These are phyloP conservation scores for Thaumetopoea pityocampa DNA, from an alignment of 1,140 invertebrate genomes.

Conservation along the genomic window DNA sequence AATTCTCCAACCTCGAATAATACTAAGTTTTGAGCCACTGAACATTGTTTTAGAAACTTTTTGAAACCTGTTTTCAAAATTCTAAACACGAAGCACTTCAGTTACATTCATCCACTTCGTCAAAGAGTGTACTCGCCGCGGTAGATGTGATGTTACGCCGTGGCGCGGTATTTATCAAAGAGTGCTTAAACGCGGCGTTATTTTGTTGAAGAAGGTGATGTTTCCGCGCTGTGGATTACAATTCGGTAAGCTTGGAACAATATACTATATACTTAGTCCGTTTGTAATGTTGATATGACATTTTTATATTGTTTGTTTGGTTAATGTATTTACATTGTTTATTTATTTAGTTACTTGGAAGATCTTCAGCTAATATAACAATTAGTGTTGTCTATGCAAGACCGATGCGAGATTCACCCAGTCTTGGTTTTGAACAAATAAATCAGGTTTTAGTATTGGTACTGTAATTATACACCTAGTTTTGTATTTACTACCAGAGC, in stretches of 20 bases:
- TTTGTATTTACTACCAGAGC: too few species aligned
- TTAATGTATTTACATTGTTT: neutral
- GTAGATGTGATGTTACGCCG: slow-evolving; percentile 20
- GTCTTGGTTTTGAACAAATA: too few species aligned
- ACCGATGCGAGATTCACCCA: too few species aligned
- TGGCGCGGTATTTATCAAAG: slow-evolving; percentile 20
- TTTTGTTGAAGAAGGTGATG: slow-evolving; percentile 34
- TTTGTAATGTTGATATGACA: slow-evolving; percentile 7
- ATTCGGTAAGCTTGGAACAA: slow-evolving; percentile 37
- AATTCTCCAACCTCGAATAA: neutral
- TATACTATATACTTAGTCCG: slow-evolving; percentile 13
- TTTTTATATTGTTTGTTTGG: slow-evolving; percentile 5
- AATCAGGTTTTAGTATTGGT: too few species aligned
- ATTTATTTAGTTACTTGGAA: slow-evolving; percentile 3
- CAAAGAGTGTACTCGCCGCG: slow-evolving; percentile 15
- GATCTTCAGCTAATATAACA: slow-evolving; percentile 20
- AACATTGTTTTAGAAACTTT: neutral
- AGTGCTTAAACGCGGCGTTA: slow-evolving; percentile 25
- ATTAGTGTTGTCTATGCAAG: slow-evolving; percentile 29
- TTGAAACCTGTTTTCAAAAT: slow-evolving; percentile 4
- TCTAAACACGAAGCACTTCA: slow-evolving; percentile 11
- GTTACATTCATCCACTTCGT: slow-evolving; percentile 10
- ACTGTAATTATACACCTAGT: too few species aligned
- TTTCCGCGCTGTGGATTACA: slow-evolving; percentile 29
- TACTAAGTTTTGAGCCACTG: slow-evolving; percentile 9